phyloP scores from a whole-genome alignment of 2,797 vertebrate species.

The Botia almorhae region DNA sequence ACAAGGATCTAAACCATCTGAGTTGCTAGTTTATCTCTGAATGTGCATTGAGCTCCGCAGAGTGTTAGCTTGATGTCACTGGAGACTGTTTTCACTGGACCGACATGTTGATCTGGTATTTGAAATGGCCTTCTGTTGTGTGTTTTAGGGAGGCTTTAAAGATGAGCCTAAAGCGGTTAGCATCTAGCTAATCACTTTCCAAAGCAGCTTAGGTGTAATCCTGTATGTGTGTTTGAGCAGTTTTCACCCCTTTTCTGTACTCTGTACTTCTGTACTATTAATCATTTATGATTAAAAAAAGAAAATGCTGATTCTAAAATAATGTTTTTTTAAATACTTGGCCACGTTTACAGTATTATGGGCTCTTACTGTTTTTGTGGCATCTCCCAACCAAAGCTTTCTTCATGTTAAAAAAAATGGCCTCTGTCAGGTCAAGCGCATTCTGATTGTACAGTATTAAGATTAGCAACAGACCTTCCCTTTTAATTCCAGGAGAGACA shows the following conservation, averaged over 20 bases:
- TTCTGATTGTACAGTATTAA: slow-evolving; percentile 64
- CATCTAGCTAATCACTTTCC: slow-evolving; percentile 52
- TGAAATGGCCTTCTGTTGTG: slow-evolving; percentile 23
- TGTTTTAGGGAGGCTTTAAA: background rate
- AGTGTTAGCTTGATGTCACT: no score
- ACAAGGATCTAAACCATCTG: background rate
- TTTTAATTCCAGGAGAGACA: slow-evolving; percentile 74
- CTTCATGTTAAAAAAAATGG: no score
- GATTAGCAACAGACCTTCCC: slow-evolving; percentile 76
- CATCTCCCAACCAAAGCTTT: no score
- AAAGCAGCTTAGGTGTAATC: slow-evolving; percentile 52
- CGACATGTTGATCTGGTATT: background rate
- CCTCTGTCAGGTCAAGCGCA: background rate
- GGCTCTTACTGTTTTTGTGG: no score
- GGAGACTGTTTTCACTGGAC: background rate
- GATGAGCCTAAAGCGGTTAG: background rate
- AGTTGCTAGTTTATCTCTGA: no score
- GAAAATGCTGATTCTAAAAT: no score
- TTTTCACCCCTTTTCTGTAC: background rate
- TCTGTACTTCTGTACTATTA: no score
- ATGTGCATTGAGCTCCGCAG: background rate
- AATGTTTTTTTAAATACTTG: no score
- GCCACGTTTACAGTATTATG: no score
- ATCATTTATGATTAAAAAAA: no score
- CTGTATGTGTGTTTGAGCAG: background rate